phyloP scores from a whole-genome alignment of 2,797 vertebrate species.

The Arctocebus calabarensis region DNA sequence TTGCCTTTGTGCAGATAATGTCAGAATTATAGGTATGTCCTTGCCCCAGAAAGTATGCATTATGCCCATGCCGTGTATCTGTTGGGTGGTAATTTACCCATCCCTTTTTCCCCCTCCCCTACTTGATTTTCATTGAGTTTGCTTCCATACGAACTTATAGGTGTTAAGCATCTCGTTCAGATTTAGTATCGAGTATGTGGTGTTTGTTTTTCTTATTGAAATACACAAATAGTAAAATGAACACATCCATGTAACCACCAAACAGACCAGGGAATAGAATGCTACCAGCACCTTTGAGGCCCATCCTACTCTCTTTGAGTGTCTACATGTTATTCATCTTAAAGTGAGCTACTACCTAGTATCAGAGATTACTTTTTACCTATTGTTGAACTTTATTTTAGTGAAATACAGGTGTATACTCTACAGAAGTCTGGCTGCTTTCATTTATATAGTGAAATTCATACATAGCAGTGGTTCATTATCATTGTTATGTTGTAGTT shows the following conservation, averaged over 20 bases:
- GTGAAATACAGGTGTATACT: background rate
- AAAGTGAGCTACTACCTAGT: background rate
- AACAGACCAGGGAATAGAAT: background rate
- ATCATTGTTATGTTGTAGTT: background rate
- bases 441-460: background rate
- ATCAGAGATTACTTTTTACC: background rate
- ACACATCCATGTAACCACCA: background rate
- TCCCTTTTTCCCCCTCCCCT: too few species aligned
- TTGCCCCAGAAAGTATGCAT: too few species aligned
- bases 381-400: constrained; percentile 8
- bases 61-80: too few species aligned
- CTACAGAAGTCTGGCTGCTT: background rate
- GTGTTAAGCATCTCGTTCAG: too few species aligned
- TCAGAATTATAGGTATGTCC: too few species aligned
- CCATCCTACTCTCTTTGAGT: background rate
- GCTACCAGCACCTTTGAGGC: background rate
- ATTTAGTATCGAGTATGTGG: too few species aligned
- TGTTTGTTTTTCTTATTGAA: background rate
- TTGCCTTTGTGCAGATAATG: too few species aligned
- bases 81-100: too few species aligned
- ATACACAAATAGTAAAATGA: background rate
- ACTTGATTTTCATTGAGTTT: too few species aligned
- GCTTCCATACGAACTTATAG: too few species aligned
- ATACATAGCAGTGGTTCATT: background rate
- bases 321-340: background rate